Evolutionary conservation across 2,113 vertebrate species (phyloP).

Genomic region (Lontra canadensis): DNA sequence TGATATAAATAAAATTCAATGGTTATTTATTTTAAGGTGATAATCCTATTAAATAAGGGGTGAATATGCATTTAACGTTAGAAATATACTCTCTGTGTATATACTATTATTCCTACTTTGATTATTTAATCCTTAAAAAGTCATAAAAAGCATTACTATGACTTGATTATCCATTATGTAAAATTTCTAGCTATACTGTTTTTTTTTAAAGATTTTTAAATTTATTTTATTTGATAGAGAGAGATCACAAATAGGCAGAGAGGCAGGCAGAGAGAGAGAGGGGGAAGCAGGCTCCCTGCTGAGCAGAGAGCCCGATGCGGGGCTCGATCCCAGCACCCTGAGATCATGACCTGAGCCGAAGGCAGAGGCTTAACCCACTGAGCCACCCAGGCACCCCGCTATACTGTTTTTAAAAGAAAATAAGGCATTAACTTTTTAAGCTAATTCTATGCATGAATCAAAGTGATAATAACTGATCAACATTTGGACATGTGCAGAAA

Average conservation of each 20-base stretch:
- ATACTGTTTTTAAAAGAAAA: background rate
- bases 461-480: background rate
- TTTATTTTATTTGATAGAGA: too few species aligned
- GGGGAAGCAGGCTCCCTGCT: too few species aligned
- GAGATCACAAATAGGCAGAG: too few species aligned
- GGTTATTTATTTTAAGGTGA: constrained; percentile 43
- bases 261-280: too few species aligned
- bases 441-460: background rate
- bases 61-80: constrained; percentile 50
- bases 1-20: constrained; percentile 67
- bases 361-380: too few species aligned
- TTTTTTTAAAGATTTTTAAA: background rate
- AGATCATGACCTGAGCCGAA: too few species aligned
- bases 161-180: constrained; percentile 33
- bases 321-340: too few species aligned
- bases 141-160: background rate
- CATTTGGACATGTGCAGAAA: background rate
- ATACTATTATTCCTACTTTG: constrained; percentile 7
- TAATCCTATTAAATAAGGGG: constrained; percentile 54
- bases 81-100: constrained; percentile 1
- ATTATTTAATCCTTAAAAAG: constrained; percentile 8
- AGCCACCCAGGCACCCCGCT: background rate
- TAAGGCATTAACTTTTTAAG: background rate
- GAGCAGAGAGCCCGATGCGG: too few species aligned
- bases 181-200: background rate